These are phyloP conservation scores for Teleogryllus oceanicus DNA, from an alignment of 2,888 invertebrate species.

Conservation along the genomic window DNA sequence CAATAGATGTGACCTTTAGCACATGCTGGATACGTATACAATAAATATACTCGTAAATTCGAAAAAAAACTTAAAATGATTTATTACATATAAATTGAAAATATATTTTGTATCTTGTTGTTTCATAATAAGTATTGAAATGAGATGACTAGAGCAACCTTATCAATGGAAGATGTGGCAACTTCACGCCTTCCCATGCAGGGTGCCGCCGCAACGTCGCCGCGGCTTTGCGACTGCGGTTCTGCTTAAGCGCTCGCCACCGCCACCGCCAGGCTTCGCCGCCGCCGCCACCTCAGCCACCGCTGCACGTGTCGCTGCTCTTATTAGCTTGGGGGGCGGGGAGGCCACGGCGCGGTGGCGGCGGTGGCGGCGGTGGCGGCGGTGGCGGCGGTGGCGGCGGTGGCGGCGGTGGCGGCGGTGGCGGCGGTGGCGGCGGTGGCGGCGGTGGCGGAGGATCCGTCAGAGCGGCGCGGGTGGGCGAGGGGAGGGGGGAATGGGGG, in stretches of 20 bases:
- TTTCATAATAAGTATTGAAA: no score
- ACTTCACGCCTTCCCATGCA: neutral
- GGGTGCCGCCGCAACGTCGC: neutral
- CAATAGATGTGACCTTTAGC: no score
- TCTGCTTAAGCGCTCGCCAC: neutral
- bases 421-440: neutral
- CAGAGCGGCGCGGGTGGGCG: neutral
- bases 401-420: neutral
- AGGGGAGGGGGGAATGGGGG: neutral
- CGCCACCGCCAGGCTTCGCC: neutral
- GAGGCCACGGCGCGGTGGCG: slow-evolving; percentile 11
- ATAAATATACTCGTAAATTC: no score
- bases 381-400: neutral
- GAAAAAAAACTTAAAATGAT: no score
- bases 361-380: neutral
- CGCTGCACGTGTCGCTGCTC: neutral
- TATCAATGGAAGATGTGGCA: no score
- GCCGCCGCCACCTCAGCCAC: neutral
- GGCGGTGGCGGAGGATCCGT: slow-evolving; percentile 3
- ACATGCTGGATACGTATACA: no score
- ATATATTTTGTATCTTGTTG: no score
- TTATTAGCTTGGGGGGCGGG: slow-evolving; percentile 3
- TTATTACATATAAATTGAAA: no score
- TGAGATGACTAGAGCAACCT: no score
- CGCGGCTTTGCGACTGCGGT: neutral